Evolutionary conservation across 37 sponge, comb jelly and placozoan species (phyloP), one percentile per base, ranked within the genome.

Genomic region (Halisarca cf. caerulea): DNA sequence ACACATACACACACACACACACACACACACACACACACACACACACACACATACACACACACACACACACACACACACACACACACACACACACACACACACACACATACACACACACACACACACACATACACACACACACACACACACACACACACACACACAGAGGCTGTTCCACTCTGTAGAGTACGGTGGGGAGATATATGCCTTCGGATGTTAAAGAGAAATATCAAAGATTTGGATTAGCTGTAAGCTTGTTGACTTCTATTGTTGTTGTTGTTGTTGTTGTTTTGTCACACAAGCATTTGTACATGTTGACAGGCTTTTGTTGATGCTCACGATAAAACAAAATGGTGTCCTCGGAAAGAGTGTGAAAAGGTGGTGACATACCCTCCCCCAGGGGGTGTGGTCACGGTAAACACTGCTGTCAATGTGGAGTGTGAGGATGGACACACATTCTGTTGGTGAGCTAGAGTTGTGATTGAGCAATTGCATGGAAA

Each of bases 381-480:
- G 35, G 68, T 35, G 30, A 43, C 40, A 11, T 43, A 44, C 42
- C 40, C 43, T 17, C 32, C n/a, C 80, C n/a, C n/a, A 40, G 80
- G 80, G 39, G 39, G 62, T 1, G 57, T 59, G 40, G 34, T 78
- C 41, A 38, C 79, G 30, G 40, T 54, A 3, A 34, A 40, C 9
- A 80, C 79, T 0, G 94, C 84, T 11, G 28, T 84, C 32, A 93
- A 93, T 58, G 91, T 90, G 57, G 94, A 90, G 62, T 93, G 94
- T 78, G 86, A 88, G 15, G 87, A 80, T 38, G 94, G 94, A 32
- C 94, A 93, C 53, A 82, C 88, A 7, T 87, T 93, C 45, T 93
- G 94, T 54, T 93, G 94, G 94, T 92, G 40, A 84, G 92, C 42
- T 5, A 21, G n/a, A 74, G 77, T 37, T 41, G 77, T 74, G 77